Base-by-base conservation (phyloP, 2,113 vertebrate genomes). In the Calonectris borealis region DNA sequence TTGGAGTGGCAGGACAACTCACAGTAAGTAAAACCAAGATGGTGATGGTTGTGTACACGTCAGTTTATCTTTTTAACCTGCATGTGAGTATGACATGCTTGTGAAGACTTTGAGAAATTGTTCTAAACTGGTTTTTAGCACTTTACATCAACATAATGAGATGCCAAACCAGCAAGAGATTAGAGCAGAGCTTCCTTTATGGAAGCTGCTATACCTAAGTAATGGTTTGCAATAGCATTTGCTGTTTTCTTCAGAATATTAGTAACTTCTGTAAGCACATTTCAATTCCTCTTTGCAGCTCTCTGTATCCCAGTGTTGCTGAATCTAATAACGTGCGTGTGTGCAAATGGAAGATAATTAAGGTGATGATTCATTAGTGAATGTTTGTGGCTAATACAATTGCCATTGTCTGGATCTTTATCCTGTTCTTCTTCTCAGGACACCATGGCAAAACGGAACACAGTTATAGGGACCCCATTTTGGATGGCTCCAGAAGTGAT, bases 401-500 rank as follows among this genome's bases (percentile, higher is more conserved):
- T 92, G 68, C 62, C 2, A 0, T 17, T 77, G 17, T 55, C 51
- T 93, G 71, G 22, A 32, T 90, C n/a, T 92, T 94, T 86, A 26
- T 83, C 31, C 11, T 18, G 6, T 32, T 90, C 18, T 88, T 85
- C 51, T 9, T 89, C 72, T 78, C 94, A 99, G 99, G 99, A 99
- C 97, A 99, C 99, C 54, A 99, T 99, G 99, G 99, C 99, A 24
- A 99, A 99, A 97, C 66, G 99, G 54, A 99, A 99, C 97, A 99
- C 99, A 0, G 99, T 99, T 49, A 99, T 99, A 76, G 99, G 99
- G 46, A 99, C 99, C 16, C 99, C 99, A 0, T 99, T 99, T 97
- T 99, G 99, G 99, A 99, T 99, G 99, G 99, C 99, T 82, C 99
- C 99, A 9, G 99, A 99, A 97, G 99, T 99, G 94, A 99, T 99